Evolutionary conservation across 2,113 vertebrate species (phyloP).

Genomic region (Chionis minor): DNA sequence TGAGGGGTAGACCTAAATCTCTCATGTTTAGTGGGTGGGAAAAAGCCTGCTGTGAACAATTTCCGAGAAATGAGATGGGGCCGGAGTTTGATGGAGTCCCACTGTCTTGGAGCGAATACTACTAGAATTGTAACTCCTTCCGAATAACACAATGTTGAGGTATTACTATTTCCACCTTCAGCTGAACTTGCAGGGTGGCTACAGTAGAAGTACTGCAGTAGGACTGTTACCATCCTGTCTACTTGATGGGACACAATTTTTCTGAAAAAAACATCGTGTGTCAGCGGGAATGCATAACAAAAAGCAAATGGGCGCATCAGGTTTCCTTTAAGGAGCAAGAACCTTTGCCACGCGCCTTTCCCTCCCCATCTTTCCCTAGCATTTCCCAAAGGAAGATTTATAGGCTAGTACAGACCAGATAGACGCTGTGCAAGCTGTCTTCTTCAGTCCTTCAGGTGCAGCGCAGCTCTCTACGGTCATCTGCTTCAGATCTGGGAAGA

Average conservation of each 20-base stretch:
- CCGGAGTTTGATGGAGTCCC: not conserved
- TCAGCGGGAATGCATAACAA: not conserved
- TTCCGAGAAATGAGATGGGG: not conserved
- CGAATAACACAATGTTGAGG: not conserved
- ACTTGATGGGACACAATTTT: not conserved
- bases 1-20: not conserved
- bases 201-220: not conserved
- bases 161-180: not conserved
- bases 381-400: not conserved
- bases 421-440: not conserved
- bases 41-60: not conserved
- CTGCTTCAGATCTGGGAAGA: not conserved
- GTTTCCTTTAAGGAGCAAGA: not conserved
- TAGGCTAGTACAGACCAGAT: not conserved
- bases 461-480: not conserved
- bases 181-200: accelerated
- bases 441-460: not conserved
- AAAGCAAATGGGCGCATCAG: not conserved
- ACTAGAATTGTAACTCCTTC: not conserved
- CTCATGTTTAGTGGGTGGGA: not conserved
- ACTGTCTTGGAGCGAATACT: not conserved
- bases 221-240: not conserved
- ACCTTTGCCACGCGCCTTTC: not conserved
- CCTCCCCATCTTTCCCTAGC: not conserved
- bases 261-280: not conserved